Evolutionary conservation across 2,113 vertebrate genomes (phyloP).

Genomic region (Dromiciops gliroides): DNA sequence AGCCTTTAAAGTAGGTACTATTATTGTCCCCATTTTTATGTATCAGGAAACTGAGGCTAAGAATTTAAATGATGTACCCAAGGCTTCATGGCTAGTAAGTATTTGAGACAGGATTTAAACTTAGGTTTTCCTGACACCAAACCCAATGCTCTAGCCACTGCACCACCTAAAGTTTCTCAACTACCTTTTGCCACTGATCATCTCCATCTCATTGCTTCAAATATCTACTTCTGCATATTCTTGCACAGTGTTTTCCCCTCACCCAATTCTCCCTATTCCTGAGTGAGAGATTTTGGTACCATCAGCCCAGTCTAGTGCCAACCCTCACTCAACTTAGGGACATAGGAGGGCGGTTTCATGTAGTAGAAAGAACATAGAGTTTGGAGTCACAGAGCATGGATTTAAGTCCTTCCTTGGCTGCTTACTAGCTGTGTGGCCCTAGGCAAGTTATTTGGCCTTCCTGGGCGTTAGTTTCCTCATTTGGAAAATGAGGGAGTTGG

Average conservation of each 20-base stretch:
- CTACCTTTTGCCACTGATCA: neutral
- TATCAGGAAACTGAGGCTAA: neutral
- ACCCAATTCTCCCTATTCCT: neutral
- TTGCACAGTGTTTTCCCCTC: neutral
- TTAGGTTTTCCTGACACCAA: neutral
- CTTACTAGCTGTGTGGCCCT: neutral
- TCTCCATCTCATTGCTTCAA: neutral
- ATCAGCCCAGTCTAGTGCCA: neutral
- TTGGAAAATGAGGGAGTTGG: neutral
- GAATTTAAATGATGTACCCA: neutral
- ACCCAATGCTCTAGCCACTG: neutral
- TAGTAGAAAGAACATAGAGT: neutral
- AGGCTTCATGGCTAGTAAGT: neutral
- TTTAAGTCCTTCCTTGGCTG: neutral
- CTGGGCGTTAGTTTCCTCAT: neutral
- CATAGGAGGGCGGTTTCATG: neutral
- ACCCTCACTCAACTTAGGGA: neutral
- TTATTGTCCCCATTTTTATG: neutral
- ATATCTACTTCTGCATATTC: neutral
- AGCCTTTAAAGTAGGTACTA: neutral
- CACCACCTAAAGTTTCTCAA: neutral
- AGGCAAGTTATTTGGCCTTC: neutral
- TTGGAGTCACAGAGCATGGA: neutral
- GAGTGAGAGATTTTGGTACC: neutral
- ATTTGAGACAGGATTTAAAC: neutral